These are phyloP conservation scores for Nannospalax galili DNA, from an alignment of 2,113 vertebrate genomes.

Conservation along the genomic window DNA sequence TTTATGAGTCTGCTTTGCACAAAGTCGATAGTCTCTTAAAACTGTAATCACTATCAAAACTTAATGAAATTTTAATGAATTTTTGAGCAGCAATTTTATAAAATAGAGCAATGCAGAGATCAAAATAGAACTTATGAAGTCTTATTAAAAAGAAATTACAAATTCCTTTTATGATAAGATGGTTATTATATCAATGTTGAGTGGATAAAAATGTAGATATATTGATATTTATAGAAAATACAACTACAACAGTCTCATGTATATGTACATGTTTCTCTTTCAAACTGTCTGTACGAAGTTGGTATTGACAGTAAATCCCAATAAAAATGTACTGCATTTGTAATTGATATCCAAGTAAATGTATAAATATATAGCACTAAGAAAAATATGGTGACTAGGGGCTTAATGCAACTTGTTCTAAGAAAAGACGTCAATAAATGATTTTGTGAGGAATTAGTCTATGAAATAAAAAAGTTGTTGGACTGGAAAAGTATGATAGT, in stretches of 20 bases:
- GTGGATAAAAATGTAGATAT: not conserved
- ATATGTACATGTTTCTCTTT: not conserved
- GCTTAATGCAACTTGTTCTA: not conserved
- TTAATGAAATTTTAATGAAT: not conserved
- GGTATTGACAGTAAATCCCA: not conserved
- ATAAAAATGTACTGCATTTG: not conserved
- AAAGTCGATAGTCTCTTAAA: not conserved
- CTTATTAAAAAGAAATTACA: not conserved
- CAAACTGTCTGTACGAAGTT: not conserved
- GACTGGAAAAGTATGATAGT: not conserved
- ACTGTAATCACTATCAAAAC: not conserved
- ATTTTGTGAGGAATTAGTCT: not conserved
- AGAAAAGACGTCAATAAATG: not conserved
- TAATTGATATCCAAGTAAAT: not conserved
- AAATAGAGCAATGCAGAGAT: not conserved
- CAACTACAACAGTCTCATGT: not conserved
- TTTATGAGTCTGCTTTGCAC: not conserved
- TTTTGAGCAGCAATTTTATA: not conserved
- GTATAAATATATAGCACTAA: not conserved
- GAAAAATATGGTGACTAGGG: not conserved
- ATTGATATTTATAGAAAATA: not conserved
- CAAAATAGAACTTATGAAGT: not conserved
- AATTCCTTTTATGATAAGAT: too few species aligned
- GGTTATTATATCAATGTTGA: too few species aligned
- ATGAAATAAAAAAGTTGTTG: not conserved